phyloP scores from a whole-genome alignment of 2,888 invertebrate species.

The Phaonia tiefii region DNA sequence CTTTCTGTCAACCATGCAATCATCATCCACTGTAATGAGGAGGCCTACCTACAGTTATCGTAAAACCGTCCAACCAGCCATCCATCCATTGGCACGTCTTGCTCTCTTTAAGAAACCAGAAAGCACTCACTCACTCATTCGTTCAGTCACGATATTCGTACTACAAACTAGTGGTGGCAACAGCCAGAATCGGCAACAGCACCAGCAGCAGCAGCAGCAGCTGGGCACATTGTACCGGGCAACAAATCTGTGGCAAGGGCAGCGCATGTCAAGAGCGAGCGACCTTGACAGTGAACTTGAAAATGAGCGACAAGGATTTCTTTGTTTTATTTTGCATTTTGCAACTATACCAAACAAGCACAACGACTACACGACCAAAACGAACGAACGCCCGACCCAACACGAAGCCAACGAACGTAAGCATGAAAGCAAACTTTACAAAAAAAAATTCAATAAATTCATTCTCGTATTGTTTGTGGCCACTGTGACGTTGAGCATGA shows the following conservation, averaged over 20 bases:
- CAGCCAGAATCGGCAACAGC: neutral
- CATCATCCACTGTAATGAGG: neutral
- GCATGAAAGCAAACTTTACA: conserved; percentile 27
- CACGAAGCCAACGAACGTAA: conserved; percentile 42
- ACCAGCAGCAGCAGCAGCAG: neutral
- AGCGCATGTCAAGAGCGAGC: conserved; percentile 83
- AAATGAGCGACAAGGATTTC: conserved; percentile 80
- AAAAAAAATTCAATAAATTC: too few relatives aligned
- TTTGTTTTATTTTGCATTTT: conserved; percentile 62
- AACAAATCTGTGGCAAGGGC: conserved; percentile 63
- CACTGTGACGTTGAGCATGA: conserved; percentile 51
- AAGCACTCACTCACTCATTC: neutral
- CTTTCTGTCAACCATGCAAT: conserved; percentile 28
- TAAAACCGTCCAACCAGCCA: conserved; percentile 16
- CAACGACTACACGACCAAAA: conserved; percentile 12
- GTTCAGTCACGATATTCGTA: conserved; percentile 26
- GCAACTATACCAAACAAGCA: conserved; percentile 50
- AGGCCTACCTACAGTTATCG: too few relatives aligned
- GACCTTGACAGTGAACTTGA: conserved; percentile 93
- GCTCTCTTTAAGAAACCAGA: neutral
- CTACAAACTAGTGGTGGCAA: neutral
- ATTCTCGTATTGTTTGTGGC: too few relatives aligned
- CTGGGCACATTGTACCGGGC: conserved; percentile 43
- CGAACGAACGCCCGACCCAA: neutral
- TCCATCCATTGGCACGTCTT: conserved; percentile 2